Evolutionary conservation across 2,888 invertebrate species (phyloP), one percentile per base, ranked within the genome.

Genomic region (Papilio demoleus): DNA sequence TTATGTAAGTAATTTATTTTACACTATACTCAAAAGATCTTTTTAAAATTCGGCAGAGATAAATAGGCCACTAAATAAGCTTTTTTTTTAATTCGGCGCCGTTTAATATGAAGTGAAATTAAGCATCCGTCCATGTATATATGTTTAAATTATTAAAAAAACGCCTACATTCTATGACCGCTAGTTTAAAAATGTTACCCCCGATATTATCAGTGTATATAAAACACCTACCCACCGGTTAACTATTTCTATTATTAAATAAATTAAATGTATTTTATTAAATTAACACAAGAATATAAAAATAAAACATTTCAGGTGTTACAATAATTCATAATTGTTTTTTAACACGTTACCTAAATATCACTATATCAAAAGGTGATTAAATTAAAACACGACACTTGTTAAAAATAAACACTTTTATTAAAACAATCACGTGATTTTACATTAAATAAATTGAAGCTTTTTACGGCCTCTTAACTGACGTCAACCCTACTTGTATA

Each of bases 291-390:
- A 40, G 40, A 60, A 9, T 60, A n/a, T 40, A 40, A 40, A n/a
- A 60, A 60, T 60, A 24, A 60, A 60, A 60, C 40, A 60, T 22
- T n/a, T 22, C 1, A 60, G 60, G 60, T 40, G 60, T 60, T 24
- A 14, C 5, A n/a, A 60, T 38, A 59, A 19, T 36, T 24, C 40
- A 22, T 36, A 59, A 59, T 59, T 31, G 19, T 36, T 38, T 60
- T 60, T 60, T 22, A 60, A 60, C 60, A 60, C 60, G 60, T 60
- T 24, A 40, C 40, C 40, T 60, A 22, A 40, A 60, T 60, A 60
- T 60, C 60, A 40, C 27, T 40, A 60, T 60, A 24, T 14, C 19
- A 42, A 31, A n/a, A 9, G 53, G n/a, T n/a, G 14, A 31, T 56
- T 31, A 8, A 14, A 31, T 56, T 56, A 31, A 31, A 53, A 31